phyloP scores from a whole-genome alignment of 2,888 invertebrate species.

The Troides aeacus region DNA sequence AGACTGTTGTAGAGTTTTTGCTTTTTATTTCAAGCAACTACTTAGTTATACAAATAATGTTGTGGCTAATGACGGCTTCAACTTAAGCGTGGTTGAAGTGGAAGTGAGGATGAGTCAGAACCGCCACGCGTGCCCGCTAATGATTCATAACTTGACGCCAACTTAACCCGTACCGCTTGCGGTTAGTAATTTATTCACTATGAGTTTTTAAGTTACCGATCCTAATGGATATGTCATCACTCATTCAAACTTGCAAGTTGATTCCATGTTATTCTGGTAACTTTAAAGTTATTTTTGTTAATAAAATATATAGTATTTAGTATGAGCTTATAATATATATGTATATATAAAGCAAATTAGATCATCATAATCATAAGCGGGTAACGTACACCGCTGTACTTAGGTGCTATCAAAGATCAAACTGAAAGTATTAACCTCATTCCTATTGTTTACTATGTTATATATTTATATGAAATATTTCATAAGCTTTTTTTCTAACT shows the following conservation, averaged over 20 bases:
- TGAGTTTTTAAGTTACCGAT: slow-evolving; percentile 19
- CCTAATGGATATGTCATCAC: slow-evolving; percentile 15
- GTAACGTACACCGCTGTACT: too few relatives aligned
- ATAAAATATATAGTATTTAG: too few relatives aligned
- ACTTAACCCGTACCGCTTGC: slow-evolving; percentile 13
- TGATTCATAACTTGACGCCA: slow-evolving; percentile 23
- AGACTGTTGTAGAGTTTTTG: background rate
- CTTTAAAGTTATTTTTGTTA: too few relatives aligned
- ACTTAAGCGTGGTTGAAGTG: slow-evolving; percentile 21
- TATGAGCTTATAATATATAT: too few relatives aligned
- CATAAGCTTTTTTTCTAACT: too few relatives aligned
- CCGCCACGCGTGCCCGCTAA: slow-evolving; percentile 11
- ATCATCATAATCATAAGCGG: too few relatives aligned
- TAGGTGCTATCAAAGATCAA: too few relatives aligned
- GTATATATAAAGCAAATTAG: too few relatives aligned
- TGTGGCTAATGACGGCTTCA: slow-evolving; percentile 15
- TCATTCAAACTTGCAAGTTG: slow-evolving; percentile 4
- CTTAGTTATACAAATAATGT: slow-evolving; percentile 22
- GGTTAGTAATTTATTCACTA: slow-evolving; percentile 21
- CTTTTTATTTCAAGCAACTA: background rate
- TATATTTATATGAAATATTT: too few relatives aligned
- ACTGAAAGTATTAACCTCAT: too few relatives aligned
- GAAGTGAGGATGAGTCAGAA: slow-evolving; percentile 23
- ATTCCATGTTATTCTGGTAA: background rate
- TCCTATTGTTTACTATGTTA: too few relatives aligned